phyloP scores from a whole-genome alignment of 2,113 vertebrate species.

The Rostratula benghalensis region DNA sequence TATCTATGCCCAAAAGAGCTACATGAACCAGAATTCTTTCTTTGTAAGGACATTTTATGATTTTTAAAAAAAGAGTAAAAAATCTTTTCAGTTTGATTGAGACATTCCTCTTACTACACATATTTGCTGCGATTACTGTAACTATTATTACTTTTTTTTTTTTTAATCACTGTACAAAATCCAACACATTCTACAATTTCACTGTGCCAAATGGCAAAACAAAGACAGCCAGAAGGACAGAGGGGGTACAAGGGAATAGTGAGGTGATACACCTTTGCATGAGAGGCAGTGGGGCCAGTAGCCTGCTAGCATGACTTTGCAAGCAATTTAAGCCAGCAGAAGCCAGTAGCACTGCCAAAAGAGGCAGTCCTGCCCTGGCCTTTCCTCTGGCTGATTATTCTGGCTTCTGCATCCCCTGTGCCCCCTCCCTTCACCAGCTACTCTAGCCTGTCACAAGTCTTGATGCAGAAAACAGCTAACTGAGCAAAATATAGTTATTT shows the following conservation, averaged over 20 bases:
- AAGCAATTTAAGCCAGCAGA: neutral
- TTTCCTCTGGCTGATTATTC: neutral
- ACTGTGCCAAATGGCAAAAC: neutral
- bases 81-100: neutral
- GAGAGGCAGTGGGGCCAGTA: neutral
- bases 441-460: neutral
- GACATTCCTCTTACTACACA: neutral
- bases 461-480: slow-evolving; percentile 30
- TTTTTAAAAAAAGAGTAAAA: neutral
- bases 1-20: neutral
- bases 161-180: neutral
- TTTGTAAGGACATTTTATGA: neutral
- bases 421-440: neutral
- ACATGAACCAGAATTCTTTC: neutral
- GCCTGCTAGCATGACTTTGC: neutral
- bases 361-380: neutral
- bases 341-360: neutral
- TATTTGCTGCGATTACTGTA: neutral
- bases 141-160: neutral
- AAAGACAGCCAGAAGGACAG: neutral
- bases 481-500: neutral
- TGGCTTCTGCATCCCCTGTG: neutral
- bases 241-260: neutral
- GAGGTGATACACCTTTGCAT: neutral
- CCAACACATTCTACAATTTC: neutral